phyloP scores from a whole-genome alignment of 2,113 vertebrate species.

The Trogon surrucura region DNA sequence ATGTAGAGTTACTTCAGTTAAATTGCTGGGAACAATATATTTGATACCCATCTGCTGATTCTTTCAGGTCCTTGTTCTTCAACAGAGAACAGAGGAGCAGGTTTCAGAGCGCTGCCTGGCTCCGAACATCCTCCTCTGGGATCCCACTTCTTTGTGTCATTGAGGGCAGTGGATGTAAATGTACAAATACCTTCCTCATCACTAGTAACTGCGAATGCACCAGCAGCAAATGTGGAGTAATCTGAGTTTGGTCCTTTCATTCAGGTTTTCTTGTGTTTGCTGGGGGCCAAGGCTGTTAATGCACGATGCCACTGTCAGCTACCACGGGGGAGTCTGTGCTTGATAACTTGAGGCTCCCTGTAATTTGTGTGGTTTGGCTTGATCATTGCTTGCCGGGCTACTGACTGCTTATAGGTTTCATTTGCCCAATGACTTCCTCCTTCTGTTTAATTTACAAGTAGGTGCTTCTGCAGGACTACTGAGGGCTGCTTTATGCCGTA shows the following conservation, averaged over 20 bases:
- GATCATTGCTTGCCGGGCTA: neutral
- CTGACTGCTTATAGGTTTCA: neutral
- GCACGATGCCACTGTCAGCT: neutral
- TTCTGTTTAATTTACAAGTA: neutral
- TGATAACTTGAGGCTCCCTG: neutral
- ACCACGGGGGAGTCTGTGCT: neutral
- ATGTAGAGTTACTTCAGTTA: neutral
- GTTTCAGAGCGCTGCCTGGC: neutral
- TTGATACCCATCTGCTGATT: neutral
- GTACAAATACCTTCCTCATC: neutral
- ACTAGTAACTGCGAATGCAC: neutral
- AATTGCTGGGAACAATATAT: neutral
- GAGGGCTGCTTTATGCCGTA: neutral
- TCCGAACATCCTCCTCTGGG: neutral
- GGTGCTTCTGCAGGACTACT: neutral
- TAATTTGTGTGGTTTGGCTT: neutral
- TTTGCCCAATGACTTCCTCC: neutral
- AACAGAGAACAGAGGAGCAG: neutral
- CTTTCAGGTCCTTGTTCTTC: neutral
- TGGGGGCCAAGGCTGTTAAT: neutral
- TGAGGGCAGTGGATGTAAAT: neutral
- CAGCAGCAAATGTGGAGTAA: neutral
- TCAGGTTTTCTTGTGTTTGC: neutral
- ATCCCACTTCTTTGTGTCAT: accelerated
- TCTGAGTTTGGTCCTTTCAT: neutral